Evolutionary conservation across 2,888 invertebrate species (phyloP).

Genomic region (Caenorhabditis uteleia): DNA sequence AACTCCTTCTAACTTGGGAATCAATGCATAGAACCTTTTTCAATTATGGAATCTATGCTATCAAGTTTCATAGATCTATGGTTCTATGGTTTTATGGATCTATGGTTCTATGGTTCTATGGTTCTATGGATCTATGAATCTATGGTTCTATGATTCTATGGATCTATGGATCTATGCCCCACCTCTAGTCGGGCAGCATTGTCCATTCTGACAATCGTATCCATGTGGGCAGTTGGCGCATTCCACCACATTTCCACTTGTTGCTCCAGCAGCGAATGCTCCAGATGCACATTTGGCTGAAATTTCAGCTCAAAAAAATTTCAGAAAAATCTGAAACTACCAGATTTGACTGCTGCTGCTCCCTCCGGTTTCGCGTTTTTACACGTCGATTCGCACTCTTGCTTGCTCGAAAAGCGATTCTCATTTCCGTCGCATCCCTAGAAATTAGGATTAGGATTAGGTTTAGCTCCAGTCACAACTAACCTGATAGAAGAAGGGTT

Average conservation of each 20-base stretch:
- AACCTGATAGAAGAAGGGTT: slow-evolving; percentile 65
- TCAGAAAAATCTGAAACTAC: not conserved
- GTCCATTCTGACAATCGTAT: slow-evolving; percentile 52
- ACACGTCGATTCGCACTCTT: slow-evolving; percentile 46
- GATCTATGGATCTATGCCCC: not conserved
- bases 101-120: too few relatives aligned
- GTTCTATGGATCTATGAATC: too few relatives aligned
- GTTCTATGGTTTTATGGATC: too few relatives aligned
- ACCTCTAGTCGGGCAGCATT: slow-evolving; percentile 66
- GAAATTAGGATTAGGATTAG: not conserved
- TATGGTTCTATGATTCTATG: too few relatives aligned
- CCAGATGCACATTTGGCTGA: slow-evolving; percentile 39
- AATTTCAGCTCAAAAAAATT: not conserved
- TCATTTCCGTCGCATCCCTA: slow-evolving; percentile 63
- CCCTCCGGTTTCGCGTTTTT: slow-evolving; percentile 28
- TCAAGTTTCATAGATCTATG: too few relatives aligned
- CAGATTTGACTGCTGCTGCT: not conserved
- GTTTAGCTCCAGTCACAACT: not conserved
- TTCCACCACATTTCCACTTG: slow-evolving; percentile 15
- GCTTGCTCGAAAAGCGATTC: slow-evolving; percentile 56
- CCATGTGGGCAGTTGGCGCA: slow-evolving; percentile 61
- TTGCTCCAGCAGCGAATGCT: slow-evolving; percentile 48
- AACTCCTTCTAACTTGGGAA: too few relatives aligned
- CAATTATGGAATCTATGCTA: too few relatives aligned
- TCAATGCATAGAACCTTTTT: too few relatives aligned